A percentile compares a stretch with the other conserved stretches of the same genome.
Conservation (phyloP, 2,888 invertebrate genomes). For the Ophion obscuratus region DNA sequence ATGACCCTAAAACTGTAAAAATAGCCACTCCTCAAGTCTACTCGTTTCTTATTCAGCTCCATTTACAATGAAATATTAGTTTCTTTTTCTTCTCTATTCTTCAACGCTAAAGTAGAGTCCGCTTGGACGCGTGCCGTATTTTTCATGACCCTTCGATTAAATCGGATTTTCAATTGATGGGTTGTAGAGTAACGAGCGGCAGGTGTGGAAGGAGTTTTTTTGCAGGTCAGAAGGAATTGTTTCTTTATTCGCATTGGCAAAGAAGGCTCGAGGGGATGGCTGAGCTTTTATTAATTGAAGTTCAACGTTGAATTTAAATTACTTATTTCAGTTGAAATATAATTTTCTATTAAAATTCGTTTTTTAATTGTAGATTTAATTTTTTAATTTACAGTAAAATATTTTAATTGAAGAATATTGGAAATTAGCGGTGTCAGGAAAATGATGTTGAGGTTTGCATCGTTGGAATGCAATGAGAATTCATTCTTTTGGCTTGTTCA, state of each 20-base stretch:
- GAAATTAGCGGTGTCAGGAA: too few relatives aligned
- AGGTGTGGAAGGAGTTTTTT: neutral
- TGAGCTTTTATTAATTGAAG: neutral
- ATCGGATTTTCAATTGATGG: neutral
- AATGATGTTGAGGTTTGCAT: too few relatives aligned
- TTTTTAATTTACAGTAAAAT: too few relatives aligned
- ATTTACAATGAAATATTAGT: neutral
- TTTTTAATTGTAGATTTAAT: too few relatives aligned
- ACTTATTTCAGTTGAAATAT: too few relatives aligned
- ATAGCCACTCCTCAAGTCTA: neutral
- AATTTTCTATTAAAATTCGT: too few relatives aligned
- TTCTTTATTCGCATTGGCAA: neutral
- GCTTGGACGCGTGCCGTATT: neutral
- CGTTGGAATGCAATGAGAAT: too few relatives aligned
- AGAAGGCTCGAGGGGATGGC: neutral
- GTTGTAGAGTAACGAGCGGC: neutral
- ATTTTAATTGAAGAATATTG: too few relatives aligned
- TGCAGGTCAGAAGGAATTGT: neutral
- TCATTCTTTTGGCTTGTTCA: too few relatives aligned
- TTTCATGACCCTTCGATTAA: neutral
- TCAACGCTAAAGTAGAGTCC: neutral
- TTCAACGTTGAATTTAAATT: too few relatives aligned
- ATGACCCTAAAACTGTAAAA: slow-evolving; percentile 25
- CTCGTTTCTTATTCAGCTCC: neutral
- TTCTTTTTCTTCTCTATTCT: slow-evolving; percentile 8